phyloP scores from a whole-genome alignment of 1,140 invertebrate species.

The Tetramorium alpestre region DNA sequence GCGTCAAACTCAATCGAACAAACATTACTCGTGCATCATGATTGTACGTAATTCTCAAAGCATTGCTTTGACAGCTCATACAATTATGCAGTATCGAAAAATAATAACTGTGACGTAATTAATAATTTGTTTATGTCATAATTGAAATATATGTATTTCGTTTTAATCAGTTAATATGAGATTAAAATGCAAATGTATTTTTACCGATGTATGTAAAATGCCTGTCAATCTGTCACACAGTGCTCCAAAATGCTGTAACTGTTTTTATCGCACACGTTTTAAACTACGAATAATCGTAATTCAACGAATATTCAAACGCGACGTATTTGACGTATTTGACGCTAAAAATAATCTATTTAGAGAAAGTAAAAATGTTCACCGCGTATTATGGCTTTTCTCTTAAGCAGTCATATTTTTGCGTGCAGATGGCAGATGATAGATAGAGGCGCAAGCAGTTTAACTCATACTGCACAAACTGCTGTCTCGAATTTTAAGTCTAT shows the following conservation, averaged over 20 bases:
- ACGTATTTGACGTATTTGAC: background rate
- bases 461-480: background rate
- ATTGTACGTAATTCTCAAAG: slow-evolving; percentile 1
- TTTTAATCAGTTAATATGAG: slow-evolving; percentile 9
- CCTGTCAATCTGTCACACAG: background rate
- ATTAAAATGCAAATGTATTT: slow-evolving; percentile 16
- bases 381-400: background rate
- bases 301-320: background rate
- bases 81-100: slow-evolving; percentile 2
- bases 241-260: background rate
- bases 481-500: slow-evolving; percentile 50
- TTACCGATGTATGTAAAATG: background rate
- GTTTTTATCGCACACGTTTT: background rate
- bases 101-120: slow-evolving; percentile 12
- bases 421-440: slow-evolving; percentile 3
- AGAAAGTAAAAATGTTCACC: background rate
- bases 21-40: background rate
- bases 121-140: slow-evolving; percentile 26
- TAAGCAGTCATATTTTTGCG: background rate
- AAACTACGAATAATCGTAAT: background rate
- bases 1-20: background rate
- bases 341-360: background rate
- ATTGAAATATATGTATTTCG: background rate
- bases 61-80: background rate
- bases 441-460: slow-evolving; percentile 20